Evolutionary conservation across 2,888 invertebrate genomes (phyloP), one percentile per base, ranked within the genome.

Genomic region (Pasiphila rectangulata): DNA sequence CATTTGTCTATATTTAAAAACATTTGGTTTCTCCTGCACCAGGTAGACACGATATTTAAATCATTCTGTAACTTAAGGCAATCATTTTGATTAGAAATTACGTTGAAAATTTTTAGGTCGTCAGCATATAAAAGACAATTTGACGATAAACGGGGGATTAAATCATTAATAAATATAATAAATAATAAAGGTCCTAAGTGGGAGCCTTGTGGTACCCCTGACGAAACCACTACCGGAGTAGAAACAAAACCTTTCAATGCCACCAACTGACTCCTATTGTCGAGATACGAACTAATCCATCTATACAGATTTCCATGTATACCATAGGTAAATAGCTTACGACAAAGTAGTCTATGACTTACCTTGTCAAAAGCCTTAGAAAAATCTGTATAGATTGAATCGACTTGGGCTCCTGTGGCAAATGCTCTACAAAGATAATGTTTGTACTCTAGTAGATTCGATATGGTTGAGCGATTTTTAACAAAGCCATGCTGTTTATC

Each of bases 341-440:
- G 12, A 21, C 35, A 35, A n/a, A 35, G 35, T 3, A 35, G 13
- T 13, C 7, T 2, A 21, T 35, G 35, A 13, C 13, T 35, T 1
- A 35, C 35, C 2, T 35, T 35, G 35, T 35, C 35, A 13, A 35
- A 35, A 21, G 35, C 35, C 13, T 35, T 35, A 9, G 35, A 35
- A 3, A 35, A 21, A 21, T 27, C n/a, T n/a, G n/a, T n/a, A n/a
- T n/a, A n/a, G n/a, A 34, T 34, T 5, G 32, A 32, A 19, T 34
- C 19, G 12, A 34, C 20, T 6, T 34, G 32, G 12, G 19, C 32
- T 10, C 32, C 9, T 3, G 23, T 23, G 9, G 23, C 23, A 23
- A 23, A 23, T 2, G 23, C n/a, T 9, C 23, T 7, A n/a, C 23
- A 23, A 4, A 23, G 23, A 9, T 23, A 23, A 23, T 9, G 23